A percentile compares a stretch with the other conserved stretches of the same genome.
Evolutionary conservation across 2,797 vertebrate genomes (phyloP).

Genomic region (Acipenser oxyrinchus): DNA sequence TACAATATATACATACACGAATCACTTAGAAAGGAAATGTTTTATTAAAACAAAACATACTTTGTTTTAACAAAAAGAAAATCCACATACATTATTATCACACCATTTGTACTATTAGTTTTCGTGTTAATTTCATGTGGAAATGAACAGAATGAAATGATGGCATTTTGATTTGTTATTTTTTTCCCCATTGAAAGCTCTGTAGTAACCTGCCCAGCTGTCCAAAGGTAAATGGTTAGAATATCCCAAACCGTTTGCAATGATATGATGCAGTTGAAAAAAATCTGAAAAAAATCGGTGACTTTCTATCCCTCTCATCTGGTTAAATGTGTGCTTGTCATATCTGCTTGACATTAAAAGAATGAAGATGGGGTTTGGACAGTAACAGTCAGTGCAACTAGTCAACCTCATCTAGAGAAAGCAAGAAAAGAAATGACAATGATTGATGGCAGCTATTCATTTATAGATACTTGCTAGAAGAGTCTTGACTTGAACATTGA

Average conservation of each 20-base stretch:
- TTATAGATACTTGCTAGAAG: conserved; percentile 74
- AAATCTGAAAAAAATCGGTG: conserved; percentile 74
- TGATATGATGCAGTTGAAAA: conserved; percentile 42
- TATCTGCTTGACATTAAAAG: conserved; percentile 79
- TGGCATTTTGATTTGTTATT: not conserved
- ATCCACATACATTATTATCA: too few species aligned
- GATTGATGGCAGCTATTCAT: conserved; percentile 92
- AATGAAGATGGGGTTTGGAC: conserved; percentile 79
- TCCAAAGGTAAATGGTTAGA: conserved; percentile 59
- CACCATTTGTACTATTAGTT: too few species aligned
- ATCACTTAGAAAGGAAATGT: too few species aligned
- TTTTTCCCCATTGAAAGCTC: conserved; percentile 10
- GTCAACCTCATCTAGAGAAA: conserved; percentile 80
- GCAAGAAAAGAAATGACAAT: conserved; percentile 84
- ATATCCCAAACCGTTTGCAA: conserved; percentile 40
- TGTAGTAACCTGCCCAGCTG: conserved; percentile 34
- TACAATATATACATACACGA: too few species aligned
- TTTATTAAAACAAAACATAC: too few species aligned
- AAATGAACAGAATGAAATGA: too few species aligned
- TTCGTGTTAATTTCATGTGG: too few species aligned
- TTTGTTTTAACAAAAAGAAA: too few species aligned
- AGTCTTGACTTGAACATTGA: conserved; percentile 46
- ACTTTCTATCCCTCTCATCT: conserved; percentile 80
- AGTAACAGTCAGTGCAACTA: conserved; percentile 93
- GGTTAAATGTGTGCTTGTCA: conserved; percentile 86